Base-by-base conservation (phyloP, 2,113 vertebrate genomes). In the Nycticorax nycticorax region DNA sequence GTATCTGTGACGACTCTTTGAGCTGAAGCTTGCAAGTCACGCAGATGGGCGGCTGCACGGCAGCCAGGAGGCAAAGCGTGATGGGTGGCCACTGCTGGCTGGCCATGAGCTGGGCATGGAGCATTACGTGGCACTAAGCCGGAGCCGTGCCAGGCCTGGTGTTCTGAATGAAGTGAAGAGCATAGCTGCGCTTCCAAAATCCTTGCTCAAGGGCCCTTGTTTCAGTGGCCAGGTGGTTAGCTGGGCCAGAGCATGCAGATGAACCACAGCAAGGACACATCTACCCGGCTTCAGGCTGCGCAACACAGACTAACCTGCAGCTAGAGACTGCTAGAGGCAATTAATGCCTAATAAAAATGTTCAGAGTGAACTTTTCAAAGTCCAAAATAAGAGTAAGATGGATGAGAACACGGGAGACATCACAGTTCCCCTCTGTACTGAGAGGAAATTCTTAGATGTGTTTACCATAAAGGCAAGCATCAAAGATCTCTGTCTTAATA, bases 61-160 rank as follows among this genome's bases (percentile, higher is more conserved):
- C 47, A 62, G 85, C 30, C 28, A 35, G 60, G 60, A 75, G 28
- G 41, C 30, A 21, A 27, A 35, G 47, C 0, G 4, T 60, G 22
- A 47, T 15, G 33, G 27, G 9, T 20, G 24, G 41, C 47, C 2
- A 1, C 73, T 37, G 28, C 37, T 23, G 30, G 39, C 59, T 67
- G 39, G 53, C 72, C n/a, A 5, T 1, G 0, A 74, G 67, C n/a
- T 74, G 21, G 41, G 60, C 47, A 9, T 2, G 11, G 35, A 35
- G 32, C 1, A 0, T 7, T 28, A 6, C 0, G 1, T 0, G 1
- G 26, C 47, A 21, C 32, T 22, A 6, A 26, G 67, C 32, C 48
- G 60, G 23, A 45, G 48, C 35, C n/a, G 27, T 26, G 81, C 41
- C 86, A 62, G 21, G 35, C 48, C 41, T 24, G 5, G 5, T 11